These are phyloP conservation scores for Emesis russula DNA, from an alignment of 2,888 invertebrate genomes.

Conservation along the genomic window DNA sequence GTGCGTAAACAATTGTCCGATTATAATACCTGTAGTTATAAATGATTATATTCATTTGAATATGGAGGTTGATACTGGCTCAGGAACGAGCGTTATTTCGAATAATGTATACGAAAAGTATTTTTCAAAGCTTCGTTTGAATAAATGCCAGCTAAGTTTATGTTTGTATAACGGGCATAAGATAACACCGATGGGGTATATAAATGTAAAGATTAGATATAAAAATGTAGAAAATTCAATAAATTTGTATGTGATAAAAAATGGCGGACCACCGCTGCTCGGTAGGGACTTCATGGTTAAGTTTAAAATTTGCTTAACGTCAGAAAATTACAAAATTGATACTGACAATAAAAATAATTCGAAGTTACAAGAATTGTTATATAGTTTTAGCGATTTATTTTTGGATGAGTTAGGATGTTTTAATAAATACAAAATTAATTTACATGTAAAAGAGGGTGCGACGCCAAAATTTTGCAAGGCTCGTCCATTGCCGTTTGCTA, in stretches of 20 bases:
- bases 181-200: conserved; percentile 77
- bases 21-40: conserved; percentile 52
- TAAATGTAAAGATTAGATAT: conserved; percentile 41
- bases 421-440: conserved; percentile 58
- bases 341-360: background rate
- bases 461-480: conserved; percentile 71
- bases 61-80: conserved; percentile 47
- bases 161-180: conserved; percentile 84
- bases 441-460: conserved; percentile 61
- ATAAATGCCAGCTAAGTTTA: conserved; percentile 65
- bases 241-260: conserved; percentile 73
- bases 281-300: conserved; percentile 72
- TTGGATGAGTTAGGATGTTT: conserved; percentile 51
- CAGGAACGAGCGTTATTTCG: conserved; percentile 67
- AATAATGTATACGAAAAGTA: conserved; percentile 51
- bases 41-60: conserved; percentile 30
- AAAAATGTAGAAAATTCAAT: conserved; percentile 50
- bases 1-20: conserved; percentile 66
- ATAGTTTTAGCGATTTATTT: conserved; percentile 54
- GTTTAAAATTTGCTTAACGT: conserved; percentile 47
- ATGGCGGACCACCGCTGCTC: conserved; percentile 73
- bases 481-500: conserved; percentile 52
- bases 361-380: background rate
- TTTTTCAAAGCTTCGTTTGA: conserved; percentile 48
- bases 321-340: background rate